Percentiles rank a stretch among this genome's conserved stretches.
Evolutionary conservation across 2,888 invertebrate genomes (phyloP).

Genomic region (Anorthoa munda): DNA sequence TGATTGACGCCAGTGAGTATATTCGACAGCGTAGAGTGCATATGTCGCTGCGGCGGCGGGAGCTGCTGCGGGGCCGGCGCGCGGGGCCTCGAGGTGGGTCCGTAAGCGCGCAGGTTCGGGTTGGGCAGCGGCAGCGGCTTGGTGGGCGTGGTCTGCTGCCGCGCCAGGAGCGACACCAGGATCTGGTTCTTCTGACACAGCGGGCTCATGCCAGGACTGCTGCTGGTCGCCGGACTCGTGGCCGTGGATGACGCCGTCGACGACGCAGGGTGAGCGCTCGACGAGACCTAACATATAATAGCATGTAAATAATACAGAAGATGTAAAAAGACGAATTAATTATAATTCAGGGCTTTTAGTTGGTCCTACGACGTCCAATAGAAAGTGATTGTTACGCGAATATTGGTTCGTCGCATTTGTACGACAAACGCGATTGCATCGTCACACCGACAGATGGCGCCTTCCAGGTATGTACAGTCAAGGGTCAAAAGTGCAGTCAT

Average conservation of each 20-base stretch:
- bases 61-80: slow-evolving; percentile 75
- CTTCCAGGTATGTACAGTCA: no score
- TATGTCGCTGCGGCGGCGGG: slow-evolving; percentile 73
- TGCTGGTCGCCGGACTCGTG: slow-evolving; percentile 63
- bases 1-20: slow-evolving; percentile 76
- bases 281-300: slow-evolving; percentile 88
- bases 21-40: slow-evolving; percentile 77
- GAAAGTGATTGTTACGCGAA: no score
- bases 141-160: slow-evolving; percentile 93
- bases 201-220: slow-evolving; percentile 89
- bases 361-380: no score
- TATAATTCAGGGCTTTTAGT: no score
- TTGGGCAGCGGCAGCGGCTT: slow-evolving; percentile 93
- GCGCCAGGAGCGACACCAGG: slow-evolving; percentile 95
- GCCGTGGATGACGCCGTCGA: slow-evolving; percentile 81
- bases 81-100: slow-evolving; percentile 73
- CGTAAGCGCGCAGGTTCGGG: slow-evolving; percentile 90
- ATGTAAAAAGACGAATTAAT: background rate
- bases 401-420: no score
- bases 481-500: no score
- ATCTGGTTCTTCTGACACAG: slow-evolving; percentile 96
- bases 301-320: background rate
- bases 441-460: no score
- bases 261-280: slow-evolving; percentile 87
- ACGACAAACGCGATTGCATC: no score